Conservation (phyloP, 2,113 vertebrate species). For the Eira barbara region DNA sequence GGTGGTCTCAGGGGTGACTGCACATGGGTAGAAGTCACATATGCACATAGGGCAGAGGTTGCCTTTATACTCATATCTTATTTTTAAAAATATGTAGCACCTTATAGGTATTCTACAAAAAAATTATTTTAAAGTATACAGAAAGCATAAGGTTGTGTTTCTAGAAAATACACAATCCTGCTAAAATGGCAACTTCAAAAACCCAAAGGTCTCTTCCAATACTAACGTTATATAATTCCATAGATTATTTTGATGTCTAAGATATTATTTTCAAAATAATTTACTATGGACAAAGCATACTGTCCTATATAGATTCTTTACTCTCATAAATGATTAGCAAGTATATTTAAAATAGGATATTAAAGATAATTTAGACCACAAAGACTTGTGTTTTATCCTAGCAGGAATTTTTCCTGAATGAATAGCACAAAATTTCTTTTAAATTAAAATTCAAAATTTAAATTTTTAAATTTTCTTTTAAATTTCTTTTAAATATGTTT, state of each 20-base stretch:
- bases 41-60: fast-evolving
- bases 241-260: not conserved
- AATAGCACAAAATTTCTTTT: not conserved
- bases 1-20: fast-evolving
- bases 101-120: not conserved
- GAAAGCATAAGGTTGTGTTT: not conserved
- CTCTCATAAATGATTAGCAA: not conserved
- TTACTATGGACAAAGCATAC: not conserved
- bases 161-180: not conserved
- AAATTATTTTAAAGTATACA: not conserved
- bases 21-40: fast-evolving
- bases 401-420: not conserved
- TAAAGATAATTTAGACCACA: not conserved
- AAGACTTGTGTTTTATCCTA: not conserved
- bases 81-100: not conserved
- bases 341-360: not conserved
- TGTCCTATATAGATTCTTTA: not conserved
- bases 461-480: not conserved
- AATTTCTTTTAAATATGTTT: not conserved
- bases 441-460: not conserved
- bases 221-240: not conserved
- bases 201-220: not conserved
- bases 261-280: not conserved
- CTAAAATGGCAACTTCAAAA: not conserved
- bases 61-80: not conserved